Percentiles rank a stretch among this genome's conserved stretches.
These are phyloP conservation scores for Drosophila neocordata DNA, from an alignment of 1,140 invertebrate species.

Conservation along the genomic window DNA sequence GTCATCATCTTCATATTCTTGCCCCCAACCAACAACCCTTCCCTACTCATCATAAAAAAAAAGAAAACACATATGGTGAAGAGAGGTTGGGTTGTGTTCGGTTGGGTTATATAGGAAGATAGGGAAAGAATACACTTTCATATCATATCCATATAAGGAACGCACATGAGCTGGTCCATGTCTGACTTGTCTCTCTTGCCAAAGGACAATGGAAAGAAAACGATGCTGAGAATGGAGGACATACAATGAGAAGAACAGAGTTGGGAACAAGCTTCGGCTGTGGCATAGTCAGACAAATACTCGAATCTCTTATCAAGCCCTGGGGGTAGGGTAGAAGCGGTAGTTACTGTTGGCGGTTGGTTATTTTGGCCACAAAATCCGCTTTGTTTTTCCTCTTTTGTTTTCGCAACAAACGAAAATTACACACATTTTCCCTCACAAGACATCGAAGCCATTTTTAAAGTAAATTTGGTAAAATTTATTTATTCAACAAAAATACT, in stretches of 20 bases:
- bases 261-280: constrained; percentile 1
- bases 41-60: constrained; percentile 13
- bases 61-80: constrained; percentile 26
- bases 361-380: constrained; percentile 1
- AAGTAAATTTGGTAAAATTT: constrained; percentile 21
- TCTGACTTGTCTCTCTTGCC: constrained; percentile 27
- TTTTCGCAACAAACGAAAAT: constrained; percentile 36
- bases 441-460: constrained; percentile 23
- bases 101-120: too few species aligned
- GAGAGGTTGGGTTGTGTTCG: background rate
- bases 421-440: constrained; percentile 39
- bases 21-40: background rate
- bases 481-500: constrained; percentile 39
- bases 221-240: constrained; percentile 1
- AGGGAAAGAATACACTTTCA: constrained; percentile 23
- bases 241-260: constrained; percentile 6
- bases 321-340: background rate
- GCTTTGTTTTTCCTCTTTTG: constrained; percentile 20
- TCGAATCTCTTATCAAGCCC: constrained; percentile 38
- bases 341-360: background rate
- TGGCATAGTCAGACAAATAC: background rate
- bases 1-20: background rate
- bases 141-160: constrained; percentile 33
- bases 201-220: constrained; percentile 25
- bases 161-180: constrained; percentile 37